Percentiles rank a stretch among this genome's conserved stretches.
Conservation (phyloP, 2,888 invertebrate genomes). For the Zaprionus lineosus region DNA sequence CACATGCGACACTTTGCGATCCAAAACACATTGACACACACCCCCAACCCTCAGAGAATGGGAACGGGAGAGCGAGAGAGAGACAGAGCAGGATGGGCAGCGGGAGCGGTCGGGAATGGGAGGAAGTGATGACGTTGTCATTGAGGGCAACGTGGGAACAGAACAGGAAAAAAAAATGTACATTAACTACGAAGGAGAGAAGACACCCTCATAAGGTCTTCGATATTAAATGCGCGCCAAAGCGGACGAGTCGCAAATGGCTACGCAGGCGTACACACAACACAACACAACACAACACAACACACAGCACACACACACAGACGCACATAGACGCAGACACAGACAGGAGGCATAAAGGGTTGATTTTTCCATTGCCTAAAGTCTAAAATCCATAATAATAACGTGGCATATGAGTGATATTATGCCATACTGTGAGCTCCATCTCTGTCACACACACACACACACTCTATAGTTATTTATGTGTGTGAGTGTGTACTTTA, state of each 20-base stretch:
- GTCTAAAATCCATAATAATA: constrained; percentile 67
- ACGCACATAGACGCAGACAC: not conserved
- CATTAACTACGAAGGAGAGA: not conserved
- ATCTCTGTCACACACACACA: not conserved
- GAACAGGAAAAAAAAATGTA: not conserved
- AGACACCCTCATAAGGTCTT: constrained; percentile 52
- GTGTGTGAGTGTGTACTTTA: constrained; percentile 55
- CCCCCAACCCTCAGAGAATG: constrained; percentile 25
- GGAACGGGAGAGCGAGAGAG: constrained; percentile 5
- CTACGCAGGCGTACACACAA: constrained; percentile 50
- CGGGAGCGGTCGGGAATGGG: not conserved
- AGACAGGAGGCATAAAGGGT: constrained; percentile 47
- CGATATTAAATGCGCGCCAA: constrained; percentile 67
- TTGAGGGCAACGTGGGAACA: constrained; percentile 14
- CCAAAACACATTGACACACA: constrained; percentile 17
- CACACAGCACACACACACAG: constrained; percentile 7
- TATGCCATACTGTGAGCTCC: constrained; percentile 19
- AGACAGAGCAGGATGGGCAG: not conserved
- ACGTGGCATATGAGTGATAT: constrained; percentile 71
- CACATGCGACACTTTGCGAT: constrained; percentile 72
- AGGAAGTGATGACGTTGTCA: not conserved
- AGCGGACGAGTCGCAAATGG: constrained; percentile 40
- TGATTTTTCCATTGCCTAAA: constrained; percentile 33
- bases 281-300: constrained; percentile 6
- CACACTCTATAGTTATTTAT: too few species aligned